Evolutionary conservation across 2,888 invertebrate species (phyloP).

Genomic region (Hirtodrosophila cameraria): DNA sequence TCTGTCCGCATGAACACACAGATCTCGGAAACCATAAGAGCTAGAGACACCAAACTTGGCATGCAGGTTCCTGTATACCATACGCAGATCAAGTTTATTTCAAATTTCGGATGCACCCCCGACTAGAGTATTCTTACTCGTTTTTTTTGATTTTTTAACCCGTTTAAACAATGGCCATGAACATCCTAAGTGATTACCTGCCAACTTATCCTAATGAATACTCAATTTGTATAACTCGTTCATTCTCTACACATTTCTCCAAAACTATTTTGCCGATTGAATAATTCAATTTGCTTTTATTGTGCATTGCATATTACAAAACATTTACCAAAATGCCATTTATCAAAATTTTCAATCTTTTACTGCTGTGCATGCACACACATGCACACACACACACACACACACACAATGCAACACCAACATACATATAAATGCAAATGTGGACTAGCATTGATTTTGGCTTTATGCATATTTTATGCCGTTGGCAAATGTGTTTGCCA

Average conservation of each 20-base stretch:
- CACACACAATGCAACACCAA: not conserved
- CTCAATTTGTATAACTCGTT: not conserved
- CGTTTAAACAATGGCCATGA: too few relatives aligned
- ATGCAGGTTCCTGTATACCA: too few relatives aligned
- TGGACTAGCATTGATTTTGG: slow-evolving; percentile 60
- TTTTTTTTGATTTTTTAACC: too few relatives aligned
- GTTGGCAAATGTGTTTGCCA: slow-evolving; percentile 24
- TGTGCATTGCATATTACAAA: slow-evolving; percentile 52
- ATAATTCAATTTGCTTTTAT: slow-evolving; percentile 67
- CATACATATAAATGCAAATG: not conserved
- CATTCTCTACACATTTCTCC: too few relatives aligned
- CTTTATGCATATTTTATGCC: slow-evolving; percentile 59
- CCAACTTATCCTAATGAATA: not conserved
- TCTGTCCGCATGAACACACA: too few relatives aligned
- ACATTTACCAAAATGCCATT: slow-evolving; percentile 59
- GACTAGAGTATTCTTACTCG: too few relatives aligned
- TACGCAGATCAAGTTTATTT: too few relatives aligned
- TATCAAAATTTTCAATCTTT: slow-evolving; percentile 62
- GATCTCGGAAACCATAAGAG: too few relatives aligned
- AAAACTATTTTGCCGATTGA: slow-evolving; percentile 29
- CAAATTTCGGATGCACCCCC: too few relatives aligned
- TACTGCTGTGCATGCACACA: slow-evolving; percentile 15
- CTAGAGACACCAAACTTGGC: too few relatives aligned
- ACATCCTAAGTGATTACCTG: too few relatives aligned
- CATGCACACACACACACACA: slow-evolving; percentile 6